These are phyloP conservation scores for Drosophila gunungcola DNA, from an alignment of 1,140 invertebrate species.

Conservation along the genomic window DNA sequence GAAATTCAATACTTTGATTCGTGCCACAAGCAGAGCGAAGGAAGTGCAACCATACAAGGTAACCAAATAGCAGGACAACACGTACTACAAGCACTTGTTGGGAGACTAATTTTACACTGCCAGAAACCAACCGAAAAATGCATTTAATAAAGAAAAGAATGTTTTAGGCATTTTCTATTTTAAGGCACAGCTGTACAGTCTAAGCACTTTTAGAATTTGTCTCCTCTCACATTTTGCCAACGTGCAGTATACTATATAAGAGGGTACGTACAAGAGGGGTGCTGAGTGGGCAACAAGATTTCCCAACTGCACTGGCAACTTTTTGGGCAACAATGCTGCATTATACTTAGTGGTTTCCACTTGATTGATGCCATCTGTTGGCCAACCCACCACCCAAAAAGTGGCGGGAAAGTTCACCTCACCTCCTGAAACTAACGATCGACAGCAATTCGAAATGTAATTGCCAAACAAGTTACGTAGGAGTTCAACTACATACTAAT, in stretches of 20 bases:
- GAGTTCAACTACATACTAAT: slow-evolving; percentile 39
- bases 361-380: slow-evolving; percentile 80
- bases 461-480: slow-evolving; percentile 42
- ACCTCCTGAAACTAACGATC: slow-evolving; percentile 26
- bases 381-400: slow-evolving; percentile 15
- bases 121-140: too few species aligned
- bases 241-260: slow-evolving; percentile 1
- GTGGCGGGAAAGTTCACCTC: slow-evolving; percentile 28
- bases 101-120: slow-evolving; percentile 17
- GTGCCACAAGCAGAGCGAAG: slow-evolving; percentile 68
- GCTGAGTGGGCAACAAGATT: slow-evolving; percentile 52
- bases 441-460: slow-evolving; percentile 48
- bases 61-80: slow-evolving; percentile 83
- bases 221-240: neutral
- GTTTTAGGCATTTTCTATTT: too few species aligned
- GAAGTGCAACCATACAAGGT: slow-evolving; percentile 82
- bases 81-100: slow-evolving; percentile 77
- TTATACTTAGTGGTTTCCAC: slow-evolving; percentile 79
- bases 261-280: neutral
- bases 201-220: neutral
- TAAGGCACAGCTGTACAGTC: too few species aligned
- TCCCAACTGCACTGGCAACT: slow-evolving; percentile 51
- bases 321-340: slow-evolving; percentile 56
- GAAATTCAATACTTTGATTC: slow-evolving; percentile 85
- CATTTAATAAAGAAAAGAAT: too few species aligned